These are phyloP conservation scores for Parascotia fuliginaria DNA, from an alignment of 2,888 invertebrate species.

Conservation along the genomic window DNA sequence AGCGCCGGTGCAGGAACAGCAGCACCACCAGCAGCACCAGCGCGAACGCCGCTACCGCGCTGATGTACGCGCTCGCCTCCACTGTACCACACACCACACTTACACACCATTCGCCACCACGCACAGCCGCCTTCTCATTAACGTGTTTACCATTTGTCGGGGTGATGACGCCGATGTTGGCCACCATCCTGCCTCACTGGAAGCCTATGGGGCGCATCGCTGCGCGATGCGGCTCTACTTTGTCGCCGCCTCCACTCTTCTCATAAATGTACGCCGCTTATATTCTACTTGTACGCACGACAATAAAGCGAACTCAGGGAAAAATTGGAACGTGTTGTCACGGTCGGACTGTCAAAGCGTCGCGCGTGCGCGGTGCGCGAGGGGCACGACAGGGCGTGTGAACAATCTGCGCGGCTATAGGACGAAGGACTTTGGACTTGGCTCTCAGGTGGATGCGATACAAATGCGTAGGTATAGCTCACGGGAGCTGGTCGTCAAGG, in stretches of 20 bases:
- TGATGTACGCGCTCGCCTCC: conserved; percentile 95
- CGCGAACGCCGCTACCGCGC: conserved; percentile 94
- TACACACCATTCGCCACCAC: conserved; percentile 18
- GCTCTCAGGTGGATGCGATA: conserved; percentile 49
- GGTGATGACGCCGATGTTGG: conserved; percentile 74
- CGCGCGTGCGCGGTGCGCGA: conserved; percentile 68
- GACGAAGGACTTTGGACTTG: conserved; percentile 66
- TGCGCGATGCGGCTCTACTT: conserved; percentile 32
- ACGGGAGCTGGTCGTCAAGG: conserved; percentile 64
- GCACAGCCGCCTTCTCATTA: conserved; percentile 27
- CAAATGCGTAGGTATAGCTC: conserved; percentile 35
- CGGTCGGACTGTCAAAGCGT: conserved; percentile 67
- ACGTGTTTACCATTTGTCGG: conserved; percentile 76
- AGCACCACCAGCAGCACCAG: conserved; percentile 93
- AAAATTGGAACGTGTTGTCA: conserved; percentile 73
- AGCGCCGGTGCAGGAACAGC: conserved; percentile 94
- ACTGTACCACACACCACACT: conserved; percentile 78
- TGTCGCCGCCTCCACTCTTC: conserved; percentile 11
- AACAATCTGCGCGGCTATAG: conserved; percentile 66
- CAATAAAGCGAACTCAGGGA: conserved; percentile 57
- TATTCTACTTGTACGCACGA: conserved; percentile 42
- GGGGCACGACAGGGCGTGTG: conserved; percentile 79
- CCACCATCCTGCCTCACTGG: conserved; percentile 72
- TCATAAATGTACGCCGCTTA: conserved; percentile 12
- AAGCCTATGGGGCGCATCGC: conserved; percentile 50